Base-by-base conservation (phyloP, 1,140 invertebrate genomes). In the Lordiphosa stackelbergi region DNA sequence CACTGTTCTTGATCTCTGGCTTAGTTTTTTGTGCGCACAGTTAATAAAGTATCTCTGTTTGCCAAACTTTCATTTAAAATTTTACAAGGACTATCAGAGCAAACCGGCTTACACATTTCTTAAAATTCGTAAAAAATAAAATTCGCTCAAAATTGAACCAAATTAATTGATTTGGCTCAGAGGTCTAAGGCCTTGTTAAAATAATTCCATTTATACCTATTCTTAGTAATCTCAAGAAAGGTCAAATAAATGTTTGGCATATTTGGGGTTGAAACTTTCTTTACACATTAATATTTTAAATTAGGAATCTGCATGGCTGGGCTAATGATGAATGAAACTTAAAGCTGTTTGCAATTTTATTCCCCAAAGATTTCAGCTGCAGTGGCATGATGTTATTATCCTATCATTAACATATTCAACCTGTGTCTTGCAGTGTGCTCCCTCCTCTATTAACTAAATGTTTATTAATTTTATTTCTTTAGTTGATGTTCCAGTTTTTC, bases 371-470 rank as follows among this genome's bases (percentile, higher is more conserved):
- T 36, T 31, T 22, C 35, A 24, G 37, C 12, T 0, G 40, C 68
- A 48, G 40, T 45, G 69, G 73, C 74, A 78, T 77, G 73, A 40
- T 19, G 36, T 45, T 57, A 11, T 56, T 2, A 35, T 58, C 34
- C 13, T 13, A 22, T 59, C 12, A 46, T 42, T 46, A 35, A 12
- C 28, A 48, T 34, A 13, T 46, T 37, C 53, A 37, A 61, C 40
- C 64, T 81, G 53, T 81, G 75, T 74, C 66, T 79, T 68, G 73
- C 57, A 40, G 55, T 58, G 45, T 72, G 68, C 64, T 69, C 47
- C 35, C 34, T n/a, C 46, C 40, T 65, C 42, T 47, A 28, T 36
- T 28, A 40, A 55, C 36, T 48, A 47, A 51, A 45, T 61, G 62
- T 60, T 60, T 3, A 10, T 12, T 24, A 16, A 49, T 48, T 40